phyloP scores from a whole-genome alignment of 2,113 vertebrate species.

The Corythoichthys haematopterus region DNA sequence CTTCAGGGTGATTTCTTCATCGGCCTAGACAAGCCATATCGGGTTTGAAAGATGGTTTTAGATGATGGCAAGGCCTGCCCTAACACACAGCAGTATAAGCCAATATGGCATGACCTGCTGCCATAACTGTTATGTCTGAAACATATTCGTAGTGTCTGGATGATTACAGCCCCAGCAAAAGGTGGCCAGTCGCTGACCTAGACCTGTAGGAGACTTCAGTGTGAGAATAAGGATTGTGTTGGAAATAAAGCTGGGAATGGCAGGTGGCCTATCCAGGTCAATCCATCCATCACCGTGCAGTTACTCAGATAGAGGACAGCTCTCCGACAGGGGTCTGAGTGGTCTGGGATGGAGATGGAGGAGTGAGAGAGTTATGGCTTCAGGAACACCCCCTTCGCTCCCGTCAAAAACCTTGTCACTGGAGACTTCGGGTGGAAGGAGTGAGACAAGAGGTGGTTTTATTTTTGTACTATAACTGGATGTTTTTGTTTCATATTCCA shows the following conservation, averaged over 20 bases:
- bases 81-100: not conserved
- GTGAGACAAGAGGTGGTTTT: not conserved
- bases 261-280: slow-evolving; percentile 65
- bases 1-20: not conserved
- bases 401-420: slow-evolving; percentile 62
- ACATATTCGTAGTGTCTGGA: slow-evolving; percentile 14
- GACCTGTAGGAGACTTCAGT: slow-evolving; percentile 23
- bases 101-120: not conserved
- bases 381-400: slow-evolving; percentile 32
- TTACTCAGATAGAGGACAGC: slow-evolving; percentile 71
- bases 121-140: not conserved
- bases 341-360: slow-evolving; percentile 71
- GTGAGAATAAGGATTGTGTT: slow-evolving; percentile 7
- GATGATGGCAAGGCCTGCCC: not conserved
- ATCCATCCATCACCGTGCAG: slow-evolving; percentile 72
- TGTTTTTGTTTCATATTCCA: not conserved
- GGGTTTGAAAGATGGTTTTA: not conserved
- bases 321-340: slow-evolving; percentile 68
- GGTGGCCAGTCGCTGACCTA: slow-evolving; percentile 33
- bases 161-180: slow-evolving; percentile 8
- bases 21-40: not conserved
- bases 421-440: slow-evolving; percentile 27
- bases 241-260: slow-evolving; percentile 61
- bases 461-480: not conserved
- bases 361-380: slow-evolving; percentile 65